Evolutionary conservation across 2,113 vertebrate genomes (phyloP), one percentile per base, ranked within the genome.

Genomic region (Murina feae): DNA sequence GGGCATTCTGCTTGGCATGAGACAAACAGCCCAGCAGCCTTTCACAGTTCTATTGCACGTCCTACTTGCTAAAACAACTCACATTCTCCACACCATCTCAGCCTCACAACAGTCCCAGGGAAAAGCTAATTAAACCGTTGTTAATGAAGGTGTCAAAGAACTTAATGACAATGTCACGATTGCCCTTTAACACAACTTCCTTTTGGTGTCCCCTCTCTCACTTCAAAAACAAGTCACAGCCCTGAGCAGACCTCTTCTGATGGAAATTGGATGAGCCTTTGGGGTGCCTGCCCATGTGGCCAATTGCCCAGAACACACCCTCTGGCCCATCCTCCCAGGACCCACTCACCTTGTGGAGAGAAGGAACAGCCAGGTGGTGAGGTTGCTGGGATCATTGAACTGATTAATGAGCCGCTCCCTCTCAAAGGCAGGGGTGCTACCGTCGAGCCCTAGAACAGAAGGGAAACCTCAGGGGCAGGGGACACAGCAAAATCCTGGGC

Each of bases 361-460:
- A 51, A 99, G 98, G 96, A 99, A 99, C n/a, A 99, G 98, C 98
- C 99, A 99, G 65, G 99, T 97, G 90, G 98, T 95, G 35, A 66
- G 97, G 94, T 99, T 99, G 96, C 98, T 98, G 65, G 99, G 99
- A 97, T 99, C 99, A 90, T 99, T 99, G 97, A 99, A 99, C 98
- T 99, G 99, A 97, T 99, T 99, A 97, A 99, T 99, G 86, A 99
- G 98, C 42, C 99, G 98, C 69, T 99, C 99, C 97, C 99, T 98
- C 97, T 99, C 99, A 0, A 99, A 99, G 69, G 99, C 99, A 58
- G 99, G 99, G 25, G 99, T 99, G 96, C 99, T 99, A 65, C 99
- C 99, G 98, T 99, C 99, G 97, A 99, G 96, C 93, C 99, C 99
- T 99, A 96, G 86, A 30, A 90, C 91, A 60, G 63, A 82, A 89